Conservation (phyloP, 2,888 invertebrate genomes). For the Keiferia lycopersicella region DNA sequence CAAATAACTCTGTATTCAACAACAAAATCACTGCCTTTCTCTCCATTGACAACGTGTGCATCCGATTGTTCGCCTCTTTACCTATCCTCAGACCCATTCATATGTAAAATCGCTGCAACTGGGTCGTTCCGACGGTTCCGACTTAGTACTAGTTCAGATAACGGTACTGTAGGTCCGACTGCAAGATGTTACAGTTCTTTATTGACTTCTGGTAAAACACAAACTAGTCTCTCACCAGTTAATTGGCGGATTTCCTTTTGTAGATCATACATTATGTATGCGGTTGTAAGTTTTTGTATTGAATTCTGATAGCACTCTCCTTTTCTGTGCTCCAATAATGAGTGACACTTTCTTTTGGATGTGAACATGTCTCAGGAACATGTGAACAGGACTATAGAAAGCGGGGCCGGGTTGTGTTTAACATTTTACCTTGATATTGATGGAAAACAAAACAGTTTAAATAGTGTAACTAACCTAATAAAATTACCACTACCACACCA, state of each 20-base stretch:
- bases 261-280: constrained; percentile 25
- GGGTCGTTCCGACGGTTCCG: constrained; percentile 61
- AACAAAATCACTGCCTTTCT: constrained; percentile 26
- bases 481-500: too few species aligned
- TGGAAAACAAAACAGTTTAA: neutral
- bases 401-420: neutral
- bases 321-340: constrained; percentile 22
- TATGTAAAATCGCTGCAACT: constrained; percentile 60
- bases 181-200: constrained; percentile 19
- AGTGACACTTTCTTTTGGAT: constrained; percentile 24
- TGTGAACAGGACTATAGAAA: constrained; percentile 19
- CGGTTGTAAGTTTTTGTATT: constrained; percentile 23
- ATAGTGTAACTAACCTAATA: too few species aligned
- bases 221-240: constrained; percentile 19
- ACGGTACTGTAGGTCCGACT: constrained; percentile 55
- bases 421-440: neutral
- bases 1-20: constrained; percentile 14
- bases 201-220: constrained; percentile 13
- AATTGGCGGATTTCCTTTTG: constrained; percentile 27
- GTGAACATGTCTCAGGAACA: constrained; percentile 18
- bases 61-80: constrained; percentile 37
- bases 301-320: constrained; percentile 26
- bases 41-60: constrained; percentile 30
- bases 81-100: constrained; percentile 52
- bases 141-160: constrained; percentile 57